These are phyloP conservation scores for Papilio gigon DNA, from an alignment of 2,888 invertebrate species.

Conservation along the genomic window DNA sequence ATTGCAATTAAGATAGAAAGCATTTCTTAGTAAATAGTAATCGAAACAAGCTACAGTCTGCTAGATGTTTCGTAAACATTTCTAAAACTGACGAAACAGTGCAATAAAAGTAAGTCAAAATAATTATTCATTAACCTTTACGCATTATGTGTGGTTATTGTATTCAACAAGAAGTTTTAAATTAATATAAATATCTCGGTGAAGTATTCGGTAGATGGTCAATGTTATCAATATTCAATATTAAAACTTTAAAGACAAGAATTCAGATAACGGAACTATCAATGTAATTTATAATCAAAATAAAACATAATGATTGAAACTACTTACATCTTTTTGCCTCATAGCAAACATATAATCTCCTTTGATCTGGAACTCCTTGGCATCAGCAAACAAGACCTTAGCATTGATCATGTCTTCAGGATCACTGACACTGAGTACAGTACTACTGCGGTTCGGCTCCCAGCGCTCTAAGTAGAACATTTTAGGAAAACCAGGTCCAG, in stretches of 20 bases:
- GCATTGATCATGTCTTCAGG: conserved; percentile 79
- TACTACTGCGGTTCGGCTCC: conserved; percentile 84
- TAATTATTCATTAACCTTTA: no score
- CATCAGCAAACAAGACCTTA: conserved; percentile 83
- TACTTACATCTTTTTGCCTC: conserved; percentile 84
- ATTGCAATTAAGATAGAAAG: no score
- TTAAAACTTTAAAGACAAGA: not conserved
- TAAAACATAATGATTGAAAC: no score
- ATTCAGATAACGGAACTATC: not conserved
- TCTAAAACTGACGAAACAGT: no score
- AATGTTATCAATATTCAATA: not conserved
- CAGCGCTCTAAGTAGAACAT: conserved; percentile 87
- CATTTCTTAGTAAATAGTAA: no score
- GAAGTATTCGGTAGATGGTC: no score
- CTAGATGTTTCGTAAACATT: no score
- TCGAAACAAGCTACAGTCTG: no score
- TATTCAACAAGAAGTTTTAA: no score
- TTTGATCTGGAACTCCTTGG: conserved; percentile 91
- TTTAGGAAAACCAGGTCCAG: conserved; percentile 72
- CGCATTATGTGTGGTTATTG: no score
- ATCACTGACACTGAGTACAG: conserved; percentile 86
- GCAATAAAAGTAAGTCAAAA: no score
- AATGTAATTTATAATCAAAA: not conserved
- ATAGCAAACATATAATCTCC: conserved; percentile 94
- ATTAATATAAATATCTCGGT: no score